These are phyloP conservation scores for Tetrao urogallus DNA, from an alignment of 2,113 vertebrate genomes.

Conservation along the genomic window DNA sequence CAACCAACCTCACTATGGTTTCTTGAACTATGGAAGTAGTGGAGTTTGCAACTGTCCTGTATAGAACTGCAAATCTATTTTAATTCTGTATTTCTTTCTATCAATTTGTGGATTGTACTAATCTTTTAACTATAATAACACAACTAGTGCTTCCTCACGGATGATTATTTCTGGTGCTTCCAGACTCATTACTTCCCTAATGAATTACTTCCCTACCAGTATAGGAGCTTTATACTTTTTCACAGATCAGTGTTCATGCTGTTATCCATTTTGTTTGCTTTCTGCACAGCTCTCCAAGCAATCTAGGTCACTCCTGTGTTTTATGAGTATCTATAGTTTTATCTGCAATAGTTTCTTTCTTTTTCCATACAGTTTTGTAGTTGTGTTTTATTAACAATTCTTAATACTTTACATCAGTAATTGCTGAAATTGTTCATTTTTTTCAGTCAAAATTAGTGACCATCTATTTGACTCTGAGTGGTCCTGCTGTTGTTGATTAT, in stretches of 20 bases:
- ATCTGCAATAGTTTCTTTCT: not conserved
- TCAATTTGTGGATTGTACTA: not conserved
- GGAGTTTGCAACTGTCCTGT: not conserved
- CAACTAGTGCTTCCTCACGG: not conserved
- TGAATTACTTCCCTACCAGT: too few species aligned
- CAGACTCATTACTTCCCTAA: not conserved
- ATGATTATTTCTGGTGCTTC: not conserved
- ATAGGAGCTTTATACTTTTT: not conserved
- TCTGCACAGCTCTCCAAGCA: rapidly evolving
- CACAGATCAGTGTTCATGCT: not conserved
- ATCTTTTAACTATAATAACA: not conserved
- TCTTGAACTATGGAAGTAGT: not conserved
- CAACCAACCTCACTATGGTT: not conserved
- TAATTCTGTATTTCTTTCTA: not conserved
- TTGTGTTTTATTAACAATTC: not conserved
- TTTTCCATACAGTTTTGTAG: not conserved
- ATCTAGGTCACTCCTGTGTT: not conserved
- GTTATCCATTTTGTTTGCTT: not conserved
- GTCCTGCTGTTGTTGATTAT: not conserved
- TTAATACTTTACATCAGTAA: not conserved
- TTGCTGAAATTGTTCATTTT: not conserved
- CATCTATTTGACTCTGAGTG: not conserved
- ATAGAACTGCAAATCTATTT: not conserved
- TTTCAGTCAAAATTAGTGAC: not conserved
- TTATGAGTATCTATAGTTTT: not conserved